Conservation (phyloP, 1,140 invertebrate species). For the Lordiphosa mommai region DNA sequence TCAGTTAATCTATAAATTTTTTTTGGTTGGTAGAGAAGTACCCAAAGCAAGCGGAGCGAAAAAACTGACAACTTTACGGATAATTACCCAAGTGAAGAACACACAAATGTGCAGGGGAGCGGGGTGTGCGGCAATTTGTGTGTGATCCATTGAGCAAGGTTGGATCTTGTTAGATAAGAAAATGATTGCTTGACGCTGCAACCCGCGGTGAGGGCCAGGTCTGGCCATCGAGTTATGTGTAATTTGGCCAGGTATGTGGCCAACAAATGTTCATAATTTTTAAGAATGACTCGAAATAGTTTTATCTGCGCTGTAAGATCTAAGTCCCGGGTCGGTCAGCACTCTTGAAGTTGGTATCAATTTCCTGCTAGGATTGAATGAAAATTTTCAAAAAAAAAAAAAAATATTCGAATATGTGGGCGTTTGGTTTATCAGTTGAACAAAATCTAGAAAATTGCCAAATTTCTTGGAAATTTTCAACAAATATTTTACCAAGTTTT, state of each 20-base stretch:
- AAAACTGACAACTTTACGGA: constrained; percentile 77
- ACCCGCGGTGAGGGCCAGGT: constrained; percentile 37
- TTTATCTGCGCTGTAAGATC: constrained; percentile 56
- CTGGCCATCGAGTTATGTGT: constrained; percentile 26
- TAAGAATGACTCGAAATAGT: constrained; percentile 69
- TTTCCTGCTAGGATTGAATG: constrained; percentile 72
- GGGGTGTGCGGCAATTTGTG: constrained; percentile 57
- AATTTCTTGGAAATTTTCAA: constrained; percentile 44
- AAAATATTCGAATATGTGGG: constrained; percentile 52
- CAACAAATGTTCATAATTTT: constrained; percentile 76
- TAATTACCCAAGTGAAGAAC: constrained; percentile 61
- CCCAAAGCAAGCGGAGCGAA: constrained; percentile 50
- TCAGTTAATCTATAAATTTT: constrained; percentile 50
- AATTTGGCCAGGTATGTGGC: constrained; percentile 70
- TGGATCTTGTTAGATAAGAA: constrained; percentile 73
- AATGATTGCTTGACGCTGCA: constrained; percentile 47
- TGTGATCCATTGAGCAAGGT: constrained; percentile 72
- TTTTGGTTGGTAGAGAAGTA: constrained; percentile 10
- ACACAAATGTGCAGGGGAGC: too few species aligned
- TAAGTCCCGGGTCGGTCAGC: constrained; percentile 19
- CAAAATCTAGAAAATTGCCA: constrained; percentile 58
- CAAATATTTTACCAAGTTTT: constrained; percentile 18
- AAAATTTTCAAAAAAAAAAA: constrained; percentile 35
- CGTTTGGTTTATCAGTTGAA: constrained; percentile 39
- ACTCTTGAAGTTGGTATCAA: constrained; percentile 65